Evolutionary conservation across 2,888 invertebrate genomes (phyloP), one percentile per base, ranked within the genome.

Genomic region (Spialia ferax): DNA sequence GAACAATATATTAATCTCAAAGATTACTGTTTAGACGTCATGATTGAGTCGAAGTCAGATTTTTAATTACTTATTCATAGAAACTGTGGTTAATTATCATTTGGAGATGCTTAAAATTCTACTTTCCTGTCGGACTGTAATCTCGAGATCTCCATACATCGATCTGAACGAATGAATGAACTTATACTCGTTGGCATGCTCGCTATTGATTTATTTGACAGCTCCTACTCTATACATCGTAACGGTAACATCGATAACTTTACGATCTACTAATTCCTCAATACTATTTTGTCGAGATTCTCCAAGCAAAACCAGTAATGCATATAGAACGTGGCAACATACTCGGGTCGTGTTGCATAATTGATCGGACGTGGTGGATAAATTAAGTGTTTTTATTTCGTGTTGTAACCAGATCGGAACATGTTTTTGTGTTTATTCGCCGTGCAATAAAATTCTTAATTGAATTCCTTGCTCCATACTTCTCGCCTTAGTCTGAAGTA

Each of bases 381-480:
- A 79, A 80, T 77, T 77, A 73, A 75, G 71, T 71, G 74, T 77
- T 79, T 79, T 82, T 80, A 80, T 79, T 75, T 69, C 67, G 63
- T 75, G 74, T 74, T 71, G 68, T 75, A 70, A 74, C 74, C 77
- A 75, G 76, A 71, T 70, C 72, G 66, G 71, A 76, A 78, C 80
- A 75, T 77, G 81, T 81, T 80, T 77, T 80, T 77, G 76, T 77
- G 72, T 77, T 78, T 76, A 75, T 75, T 73, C 73, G 73, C 70
- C 68, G 71, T 74, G 76, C 75, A 79, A 81, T 84, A 82, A 83
- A 81, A 79, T 77, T 72, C 73, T 72, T 81, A 77, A 80, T 81
- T 76, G 75, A 79, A 77, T 77, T 76, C 75, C 71, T 72, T 59
- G 69, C 71, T 69, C 57, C 70, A 69, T 68, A 69, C 69, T 70